Evolutionary conservation across 1,140 invertebrate species (phyloP), one percentile per base, ranked within the genome.

Genomic region (Druon quercuslanigerum): DNA sequence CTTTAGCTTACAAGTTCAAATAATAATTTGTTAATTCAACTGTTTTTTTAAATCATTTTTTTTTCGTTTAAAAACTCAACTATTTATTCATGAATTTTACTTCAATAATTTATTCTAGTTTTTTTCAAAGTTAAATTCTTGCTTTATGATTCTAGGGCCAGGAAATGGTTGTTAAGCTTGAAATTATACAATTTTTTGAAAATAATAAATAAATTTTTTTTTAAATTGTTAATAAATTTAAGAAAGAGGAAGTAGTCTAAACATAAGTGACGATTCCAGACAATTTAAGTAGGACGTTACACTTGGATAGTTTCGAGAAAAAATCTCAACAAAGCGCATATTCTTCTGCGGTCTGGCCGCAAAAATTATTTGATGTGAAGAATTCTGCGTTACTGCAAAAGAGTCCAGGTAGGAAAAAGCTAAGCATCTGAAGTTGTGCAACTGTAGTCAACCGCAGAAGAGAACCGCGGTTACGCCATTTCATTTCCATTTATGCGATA

Each of bases 381-480:
- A 66, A 66, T 33, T 40, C 60, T n/a, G 13, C 60, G 33, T 40
- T 40, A 20, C 60, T 66, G 25, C 5, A 33, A 25, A 3, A 25
- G 20, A 2, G 20, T 25, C 1, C 1, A n/a, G 6, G 70, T n/a
- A 70, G 46, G 72, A 80, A 83, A 83, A 83, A 83, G 72, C 78
- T 73, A 76, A 78, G 70, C 57, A 74, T 80, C 75, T 80, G 80
- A 85, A 85, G 78, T 83, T 84, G 84, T 81, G 82, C 81, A 82
- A 73, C 77, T 78, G 87, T 80, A 86, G 88, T 84, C 83, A 60
- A 86, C 87, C 88, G 80, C 87, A 86, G 79, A 78, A 81, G 84
- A 78, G 81, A 84, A 84, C 81, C 83, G 79, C 81, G 81, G 80
- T 81, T 72, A n/a, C 80, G 79, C 84, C 80, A 79, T 80, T 87